Evolutionary conservation across 2,888 invertebrate species (phyloP).

Genomic region (Pimpla rufipes): DNA sequence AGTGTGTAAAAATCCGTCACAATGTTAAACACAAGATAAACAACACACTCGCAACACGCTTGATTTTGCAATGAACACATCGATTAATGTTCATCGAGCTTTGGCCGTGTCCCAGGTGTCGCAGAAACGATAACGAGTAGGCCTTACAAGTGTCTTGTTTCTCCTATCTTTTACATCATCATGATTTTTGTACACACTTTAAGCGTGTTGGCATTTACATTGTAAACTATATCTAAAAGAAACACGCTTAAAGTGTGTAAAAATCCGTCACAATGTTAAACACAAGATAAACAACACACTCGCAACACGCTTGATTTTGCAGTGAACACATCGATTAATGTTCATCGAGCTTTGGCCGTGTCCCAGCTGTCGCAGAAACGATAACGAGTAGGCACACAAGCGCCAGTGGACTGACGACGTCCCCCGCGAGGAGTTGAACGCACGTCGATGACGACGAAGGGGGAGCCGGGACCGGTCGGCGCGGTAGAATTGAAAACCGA

Average conservation of each 20-base stretch:
- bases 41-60: too few relatives aligned
- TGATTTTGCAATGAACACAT: not conserved
- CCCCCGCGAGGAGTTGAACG: not conserved
- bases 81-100: not conserved
- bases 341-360: not conserved
- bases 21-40: too few relatives aligned
- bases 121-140: not conserved
- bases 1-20: too few relatives aligned
- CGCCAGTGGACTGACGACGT: not conserved
- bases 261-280: too few relatives aligned
- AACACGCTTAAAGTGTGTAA: too few relatives aligned
- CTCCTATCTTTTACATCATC: too few relatives aligned
- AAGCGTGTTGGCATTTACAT: too few relatives aligned
- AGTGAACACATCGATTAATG: not conserved
- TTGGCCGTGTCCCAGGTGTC: not conserved
- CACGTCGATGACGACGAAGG: not conserved
- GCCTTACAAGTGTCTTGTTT: too few relatives aligned
- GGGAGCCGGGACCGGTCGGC: not conserved
- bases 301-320: too few relatives aligned
- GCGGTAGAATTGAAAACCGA: constrained; percentile 5
- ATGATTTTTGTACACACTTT: too few relatives aligned
- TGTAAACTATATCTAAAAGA: too few relatives aligned
- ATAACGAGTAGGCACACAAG: not conserved
- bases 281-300: too few relatives aligned
- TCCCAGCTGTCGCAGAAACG: not conserved